These are phyloP conservation scores for Pachymerium ferrugineum DNA, from an alignment of 2,888 invertebrate genomes.

Conservation along the genomic window DNA sequence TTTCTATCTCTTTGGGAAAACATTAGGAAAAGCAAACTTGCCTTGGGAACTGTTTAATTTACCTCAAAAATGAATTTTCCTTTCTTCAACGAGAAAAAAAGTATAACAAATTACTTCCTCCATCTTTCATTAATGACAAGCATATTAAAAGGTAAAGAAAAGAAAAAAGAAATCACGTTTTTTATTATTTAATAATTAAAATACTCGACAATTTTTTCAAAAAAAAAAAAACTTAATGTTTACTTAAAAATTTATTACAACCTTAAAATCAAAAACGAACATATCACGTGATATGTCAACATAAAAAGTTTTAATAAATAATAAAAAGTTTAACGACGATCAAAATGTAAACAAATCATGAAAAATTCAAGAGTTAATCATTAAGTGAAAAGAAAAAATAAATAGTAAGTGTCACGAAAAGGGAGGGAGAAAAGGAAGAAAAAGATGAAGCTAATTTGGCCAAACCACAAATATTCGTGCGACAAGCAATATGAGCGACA, in stretches of 20 bases:
- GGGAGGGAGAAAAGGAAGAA: too few species aligned
- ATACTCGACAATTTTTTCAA: too few species aligned
- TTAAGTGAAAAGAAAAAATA: neutral
- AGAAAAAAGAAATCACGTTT: too few species aligned
- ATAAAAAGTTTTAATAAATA: too few species aligned
- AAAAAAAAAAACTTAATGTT: too few species aligned
- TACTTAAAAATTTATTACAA: too few species aligned
- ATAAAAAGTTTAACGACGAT: neutral
- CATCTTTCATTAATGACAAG: neutral
- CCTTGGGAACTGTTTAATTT: conserved; percentile 25
- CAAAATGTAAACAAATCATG: neutral
- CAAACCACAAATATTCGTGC: neutral
- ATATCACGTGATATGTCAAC: too few species aligned
- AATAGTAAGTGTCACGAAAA: too few species aligned
- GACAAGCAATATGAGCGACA: neutral
- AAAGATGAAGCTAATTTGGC: neutral
- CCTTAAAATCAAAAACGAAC: too few species aligned
- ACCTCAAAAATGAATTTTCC: neutral
- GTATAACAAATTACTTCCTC: neutral
- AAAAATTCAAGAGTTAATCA: neutral
- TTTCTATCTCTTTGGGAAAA: conserved; percentile 16
- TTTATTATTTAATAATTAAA: too few species aligned
- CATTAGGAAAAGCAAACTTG: conserved; percentile 15
- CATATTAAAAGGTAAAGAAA: neutral
- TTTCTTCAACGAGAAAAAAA: neutral